These are phyloP conservation scores for Lasaia peninsularis DNA, from an alignment of 1,140 invertebrate genomes.

Conservation along the genomic window DNA sequence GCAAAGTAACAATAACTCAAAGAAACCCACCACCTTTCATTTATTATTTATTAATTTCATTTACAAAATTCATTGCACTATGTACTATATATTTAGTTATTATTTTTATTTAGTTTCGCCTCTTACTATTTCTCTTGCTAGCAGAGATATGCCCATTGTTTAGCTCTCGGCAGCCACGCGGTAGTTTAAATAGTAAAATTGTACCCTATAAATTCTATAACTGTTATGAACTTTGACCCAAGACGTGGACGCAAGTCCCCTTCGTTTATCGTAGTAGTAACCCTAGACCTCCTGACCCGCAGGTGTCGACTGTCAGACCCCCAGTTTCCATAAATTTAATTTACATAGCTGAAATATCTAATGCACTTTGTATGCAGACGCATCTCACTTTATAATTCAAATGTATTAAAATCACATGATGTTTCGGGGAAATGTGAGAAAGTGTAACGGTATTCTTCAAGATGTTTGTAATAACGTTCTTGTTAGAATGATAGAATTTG, in stretches of 20 bases:
- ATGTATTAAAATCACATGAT: constrained; percentile 51
- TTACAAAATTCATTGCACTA: too few relatives aligned
- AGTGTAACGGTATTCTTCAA: constrained; percentile 62
- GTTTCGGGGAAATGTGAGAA: constrained; percentile 70
- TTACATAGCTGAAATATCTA: constrained; percentile 65
- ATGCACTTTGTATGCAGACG: constrained; percentile 67
- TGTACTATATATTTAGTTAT: too few relatives aligned
- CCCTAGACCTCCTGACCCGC: constrained; percentile 23
- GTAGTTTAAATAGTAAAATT: too few relatives aligned
- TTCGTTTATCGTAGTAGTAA: constrained; percentile 2
- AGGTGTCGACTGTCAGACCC: constrained; percentile 37
- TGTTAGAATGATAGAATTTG: neutral
- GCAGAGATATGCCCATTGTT: too few relatives aligned
- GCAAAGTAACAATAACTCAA: too few relatives aligned
- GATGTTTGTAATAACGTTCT: neutral
- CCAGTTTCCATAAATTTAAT: constrained; percentile 49
- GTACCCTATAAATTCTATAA: neutral
- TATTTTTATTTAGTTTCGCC: too few relatives aligned
- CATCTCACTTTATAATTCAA: constrained; percentile 71
- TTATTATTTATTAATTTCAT: too few relatives aligned
- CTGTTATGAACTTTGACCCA: constrained; percentile 21
- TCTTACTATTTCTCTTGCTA: too few relatives aligned
- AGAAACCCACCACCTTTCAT: too few relatives aligned
- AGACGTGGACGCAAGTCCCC: constrained; percentile 15
- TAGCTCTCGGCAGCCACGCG: too few relatives aligned